Evolutionary conservation across 2,888 invertebrate genomes (phyloP).

Genomic region (Spatulosminthurus flaviceps): DNA sequence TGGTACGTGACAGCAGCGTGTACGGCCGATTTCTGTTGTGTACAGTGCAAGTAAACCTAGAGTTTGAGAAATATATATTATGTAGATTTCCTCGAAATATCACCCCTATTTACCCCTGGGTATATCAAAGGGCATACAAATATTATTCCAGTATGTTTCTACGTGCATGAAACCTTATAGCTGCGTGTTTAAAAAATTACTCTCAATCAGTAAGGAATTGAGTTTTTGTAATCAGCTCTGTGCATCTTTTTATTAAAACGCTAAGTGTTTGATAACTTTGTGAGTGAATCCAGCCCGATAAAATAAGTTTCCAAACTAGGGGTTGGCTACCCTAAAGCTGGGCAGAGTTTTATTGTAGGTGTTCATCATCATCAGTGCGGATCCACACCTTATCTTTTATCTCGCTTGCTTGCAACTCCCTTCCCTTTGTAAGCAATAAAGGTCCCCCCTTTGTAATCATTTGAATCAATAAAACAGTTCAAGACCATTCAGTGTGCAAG

Average conservation of each 20-base stretch:
- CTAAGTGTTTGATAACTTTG: too few relatives aligned
- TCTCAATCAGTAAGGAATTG: too few relatives aligned
- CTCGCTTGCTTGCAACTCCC: neutral
- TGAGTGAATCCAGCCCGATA: neutral
- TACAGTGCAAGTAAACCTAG: neutral
- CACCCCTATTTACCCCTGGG: too few relatives aligned
- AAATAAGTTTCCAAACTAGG: neutral
- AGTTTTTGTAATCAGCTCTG: too few relatives aligned
- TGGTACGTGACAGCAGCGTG: constrained; percentile 4
- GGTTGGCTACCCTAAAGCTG: neutral
- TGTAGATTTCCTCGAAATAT: neutral
- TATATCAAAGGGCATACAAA: too few relatives aligned
- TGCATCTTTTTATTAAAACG: too few relatives aligned
- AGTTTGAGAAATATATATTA: neutral
- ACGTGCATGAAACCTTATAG: neutral
- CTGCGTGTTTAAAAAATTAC: too few relatives aligned
- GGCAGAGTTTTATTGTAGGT: neutral
- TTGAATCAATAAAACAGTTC: constrained; percentile 23
- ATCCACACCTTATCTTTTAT: neutral
- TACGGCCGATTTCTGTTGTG: neutral
- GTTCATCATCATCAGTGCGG: constrained; percentile 8
- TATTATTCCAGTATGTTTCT: neutral
- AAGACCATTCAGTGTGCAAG: constrained; percentile 7
- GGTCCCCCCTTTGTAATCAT: neutral
- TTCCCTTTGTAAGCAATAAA: neutral